Base-by-base conservation (phyloP, 1,140 invertebrate species). In the Metopolophium dirhodum region DNA sequence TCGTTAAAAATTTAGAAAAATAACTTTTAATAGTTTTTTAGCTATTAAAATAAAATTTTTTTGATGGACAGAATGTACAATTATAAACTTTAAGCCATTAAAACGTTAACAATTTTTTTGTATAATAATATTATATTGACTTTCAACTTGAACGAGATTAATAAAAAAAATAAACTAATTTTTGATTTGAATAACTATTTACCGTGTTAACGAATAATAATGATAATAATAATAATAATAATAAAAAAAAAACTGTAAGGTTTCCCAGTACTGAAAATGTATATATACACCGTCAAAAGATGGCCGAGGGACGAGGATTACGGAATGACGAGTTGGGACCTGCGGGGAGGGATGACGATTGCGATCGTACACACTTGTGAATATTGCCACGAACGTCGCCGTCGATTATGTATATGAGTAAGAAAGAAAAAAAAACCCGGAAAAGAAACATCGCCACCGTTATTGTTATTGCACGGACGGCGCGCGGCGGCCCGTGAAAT, bases 401-500 rank as follows among this genome's bases (percentile, higher is more conserved):
- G 45, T 47, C 47, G 47, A 49, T 47, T 87, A n/a, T 49, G 30
- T 49, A 47, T 87, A 47, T 47, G 45, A 47, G 30, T 47, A 47
- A 49, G 41, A 86, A 86, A 47, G 47, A 86, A 37, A 86, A 47
- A 86, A 37, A 86, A 45, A 47, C 9, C 14, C 14, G 3, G 23
- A 47, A 45, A 86, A 45, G 23, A 47, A 30, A 86, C 47, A 30
- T 41, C 22, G 37, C 9, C 85, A n/a, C 45, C 85, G 85, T 30
- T n/a, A 45, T 47, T 87, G 26, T 87, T 47, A 87, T 47, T 47
- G 85, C 41, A 51, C 30, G 41, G 45, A 14, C 11, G 20, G n/a
- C 23, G 23, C 22, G 47, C 86, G 26, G 86, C 35, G 35, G 35
- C 49, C 88, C 88, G 88, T 89, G 88, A 89, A 89, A 89, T 89